A percentile compares a stretch with the other conserved stretches of the same genome.
These are phyloP conservation scores for Parazoanthus swiftii DNA, from an alignment of 92 coral and sea anemone species.

Conservation along the genomic window DNA sequence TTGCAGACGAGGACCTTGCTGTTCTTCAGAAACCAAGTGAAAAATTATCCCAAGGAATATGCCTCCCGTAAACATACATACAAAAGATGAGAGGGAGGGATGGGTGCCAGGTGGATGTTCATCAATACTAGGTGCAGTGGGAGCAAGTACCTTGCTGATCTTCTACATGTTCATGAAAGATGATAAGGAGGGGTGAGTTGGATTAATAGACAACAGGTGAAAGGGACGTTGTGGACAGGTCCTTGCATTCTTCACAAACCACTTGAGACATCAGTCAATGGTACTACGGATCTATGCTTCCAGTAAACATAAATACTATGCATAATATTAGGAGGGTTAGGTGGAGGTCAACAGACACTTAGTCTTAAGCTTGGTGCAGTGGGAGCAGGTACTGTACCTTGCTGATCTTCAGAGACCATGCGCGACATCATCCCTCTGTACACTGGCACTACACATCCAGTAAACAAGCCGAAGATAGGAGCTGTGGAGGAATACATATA, in stretches of 20 bases:
- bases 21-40: slow-evolving; percentile 60
- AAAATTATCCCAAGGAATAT: too few relatives aligned
- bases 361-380: too few relatives aligned
- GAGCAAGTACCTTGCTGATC: too few relatives aligned
- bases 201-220: not conserved
- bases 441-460: slow-evolving; percentile 59
- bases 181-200: not conserved
- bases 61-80: too few relatives aligned
- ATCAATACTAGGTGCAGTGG: too few relatives aligned
- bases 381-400: slow-evolving; percentile 50
- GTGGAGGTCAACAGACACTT: too few relatives aligned
- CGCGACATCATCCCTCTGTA: slow-evolving; percentile 83
- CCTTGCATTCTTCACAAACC: slow-evolving; percentile 71
- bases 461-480: slow-evolving; percentile 59
- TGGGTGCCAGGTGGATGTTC: too few relatives aligned
- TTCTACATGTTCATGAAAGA: too few relatives aligned
- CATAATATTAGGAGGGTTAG: too few relatives aligned
- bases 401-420: slow-evolving; percentile 59
- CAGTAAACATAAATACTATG: too few relatives aligned
- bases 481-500: slow-evolving; percentile 23
- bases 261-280: slow-evolving; percentile 79
- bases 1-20: too few relatives aligned
- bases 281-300: slow-evolving; percentile 56
- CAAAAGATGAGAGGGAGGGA: not conserved
- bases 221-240: not conserved